These are phyloP conservation scores for Halictus rubicundus DNA, from an alignment of 1,140 invertebrate genomes.

Conservation along the genomic window DNA sequence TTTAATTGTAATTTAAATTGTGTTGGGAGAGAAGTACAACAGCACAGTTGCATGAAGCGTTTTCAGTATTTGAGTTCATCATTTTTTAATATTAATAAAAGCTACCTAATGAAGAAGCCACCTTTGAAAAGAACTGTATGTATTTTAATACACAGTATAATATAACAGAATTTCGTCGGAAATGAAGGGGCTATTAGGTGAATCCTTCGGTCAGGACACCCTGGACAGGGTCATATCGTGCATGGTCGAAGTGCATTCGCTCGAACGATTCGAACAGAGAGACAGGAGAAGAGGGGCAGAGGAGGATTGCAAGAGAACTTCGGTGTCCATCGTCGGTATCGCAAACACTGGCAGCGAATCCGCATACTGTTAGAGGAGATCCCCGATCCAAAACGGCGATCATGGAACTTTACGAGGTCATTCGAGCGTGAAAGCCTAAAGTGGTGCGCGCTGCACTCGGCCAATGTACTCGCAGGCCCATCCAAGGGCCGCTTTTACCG, in stretches of 20 bases:
- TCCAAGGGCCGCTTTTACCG: not conserved
- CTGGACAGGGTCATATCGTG: not conserved
- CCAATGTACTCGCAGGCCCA: not conserved
- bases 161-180: no score
- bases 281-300: not conserved
- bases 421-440: conserved; percentile 13
- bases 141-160: no score
- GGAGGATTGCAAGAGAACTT: not conserved
- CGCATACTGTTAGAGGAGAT: not conserved
- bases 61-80: no score
- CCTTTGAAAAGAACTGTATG: no score
- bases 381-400: conserved; percentile 9
- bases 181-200: no score
- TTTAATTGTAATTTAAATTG: no score
- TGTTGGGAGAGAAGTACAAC: no score
- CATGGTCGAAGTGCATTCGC: not conserved
- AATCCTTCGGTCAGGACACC: no score
- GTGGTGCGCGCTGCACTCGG: not conserved
- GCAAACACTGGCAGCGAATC: not conserved
- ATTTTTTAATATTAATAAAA: no score
- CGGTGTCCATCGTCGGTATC: not conserved
- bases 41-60: no score
- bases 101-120: no score
- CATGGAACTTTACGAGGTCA: not conserved
- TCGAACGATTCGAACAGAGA: not conserved